These are phyloP conservation scores for Parapristionchus giblindavisi DNA, from an alignment of 2,888 invertebrate species.

Conservation along the genomic window DNA sequence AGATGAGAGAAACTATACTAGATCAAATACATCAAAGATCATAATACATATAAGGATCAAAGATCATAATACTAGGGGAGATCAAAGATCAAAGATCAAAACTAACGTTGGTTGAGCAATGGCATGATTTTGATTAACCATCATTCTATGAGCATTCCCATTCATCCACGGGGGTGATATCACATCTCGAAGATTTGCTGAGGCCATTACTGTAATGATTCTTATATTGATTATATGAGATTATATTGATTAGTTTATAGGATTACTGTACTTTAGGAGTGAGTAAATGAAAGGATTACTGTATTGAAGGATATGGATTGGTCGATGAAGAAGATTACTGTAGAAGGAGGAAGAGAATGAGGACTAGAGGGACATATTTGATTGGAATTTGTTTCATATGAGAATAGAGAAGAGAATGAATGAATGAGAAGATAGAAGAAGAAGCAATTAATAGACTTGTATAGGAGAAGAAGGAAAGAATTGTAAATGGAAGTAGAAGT, in stretches of 20 bases:
- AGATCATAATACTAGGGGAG: background rate
- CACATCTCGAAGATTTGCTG: slow-evolving; percentile 43
- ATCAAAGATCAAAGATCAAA: background rate
- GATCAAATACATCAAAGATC: too few relatives aligned
- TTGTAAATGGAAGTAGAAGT: too few relatives aligned
- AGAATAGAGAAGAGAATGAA: too few relatives aligned
- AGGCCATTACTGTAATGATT: slow-evolving; percentile 29
- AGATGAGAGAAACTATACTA: too few relatives aligned
- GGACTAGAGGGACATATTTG: too few relatives aligned
- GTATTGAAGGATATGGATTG: background rate
- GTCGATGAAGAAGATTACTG: background rate
- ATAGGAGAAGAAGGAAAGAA: too few relatives aligned
- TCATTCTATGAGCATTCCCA: slow-evolving; percentile 34
- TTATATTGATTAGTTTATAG: background rate
- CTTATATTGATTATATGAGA: background rate
- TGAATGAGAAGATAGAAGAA: too few relatives aligned
- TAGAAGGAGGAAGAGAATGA: background rate
- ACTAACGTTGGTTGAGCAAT: slow-evolving; percentile 27
- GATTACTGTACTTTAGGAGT: background rate
- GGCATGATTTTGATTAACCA: background rate
- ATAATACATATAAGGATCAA: too few relatives aligned
- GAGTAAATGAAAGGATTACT: background rate
- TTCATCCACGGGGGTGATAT: slow-evolving; percentile 59
- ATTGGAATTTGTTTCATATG: too few relatives aligned
- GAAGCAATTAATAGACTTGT: too few relatives aligned